Evolutionary conservation across 2,888 invertebrate species (phyloP).

Genomic region (Lumbricus terrestris): DNA sequence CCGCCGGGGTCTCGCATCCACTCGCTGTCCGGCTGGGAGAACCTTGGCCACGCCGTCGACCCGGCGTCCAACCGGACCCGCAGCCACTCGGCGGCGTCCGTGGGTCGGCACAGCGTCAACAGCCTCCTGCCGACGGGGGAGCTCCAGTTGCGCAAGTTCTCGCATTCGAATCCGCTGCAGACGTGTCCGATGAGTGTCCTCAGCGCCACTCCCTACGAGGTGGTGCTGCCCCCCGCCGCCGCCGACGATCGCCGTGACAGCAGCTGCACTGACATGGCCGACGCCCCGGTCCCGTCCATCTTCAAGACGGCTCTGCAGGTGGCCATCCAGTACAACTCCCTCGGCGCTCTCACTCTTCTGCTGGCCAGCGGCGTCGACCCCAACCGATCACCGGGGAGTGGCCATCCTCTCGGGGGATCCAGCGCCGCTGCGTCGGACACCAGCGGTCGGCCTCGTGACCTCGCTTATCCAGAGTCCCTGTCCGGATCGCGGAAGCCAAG

Average conservation of each 20-base stretch:
- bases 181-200: conserved; percentile 11
- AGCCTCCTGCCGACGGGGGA: not conserved
- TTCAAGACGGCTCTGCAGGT: conserved; percentile 65
- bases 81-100: conserved; percentile 30
- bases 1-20: conserved; percentile 12
- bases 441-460: not conserved
- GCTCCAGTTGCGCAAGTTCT: conserved; percentile 25
- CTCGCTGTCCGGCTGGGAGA: conserved; percentile 10
- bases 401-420: not conserved
- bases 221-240: not conserved
- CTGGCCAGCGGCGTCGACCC: conserved; percentile 65
- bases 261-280: conserved; percentile 17
- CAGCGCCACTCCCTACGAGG: not conserved
- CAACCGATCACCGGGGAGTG: conserved; percentile 62
- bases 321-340: conserved; percentile 65
- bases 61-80: conserved; percentile 25
- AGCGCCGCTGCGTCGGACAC: not conserved
- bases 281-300: conserved; percentile 47
- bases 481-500: not conserved
- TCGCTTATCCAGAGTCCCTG: not conserved
- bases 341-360: conserved; percentile 62
- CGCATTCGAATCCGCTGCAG: conserved; percentile 31
- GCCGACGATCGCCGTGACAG: conserved; percentile 26
- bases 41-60: not conserved
- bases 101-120: conserved; percentile 28